A percentile compares a stretch with the other conserved stretches of the same genome.
Conservation (phyloP, 1,140 invertebrate genomes). For the Brevipalpus yothersi region DNA sequence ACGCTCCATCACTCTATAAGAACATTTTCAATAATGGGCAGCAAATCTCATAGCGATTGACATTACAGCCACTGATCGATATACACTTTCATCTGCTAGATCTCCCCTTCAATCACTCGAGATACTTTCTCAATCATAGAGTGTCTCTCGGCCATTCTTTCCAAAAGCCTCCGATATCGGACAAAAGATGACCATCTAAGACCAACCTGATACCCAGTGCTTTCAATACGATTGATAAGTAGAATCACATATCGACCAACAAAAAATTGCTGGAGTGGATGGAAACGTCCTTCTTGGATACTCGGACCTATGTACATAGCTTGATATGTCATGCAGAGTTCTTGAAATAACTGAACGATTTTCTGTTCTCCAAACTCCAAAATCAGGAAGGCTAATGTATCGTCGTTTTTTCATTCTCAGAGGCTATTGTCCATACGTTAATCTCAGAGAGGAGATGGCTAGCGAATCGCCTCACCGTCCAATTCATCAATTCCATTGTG, state of each 20-base stretch:
- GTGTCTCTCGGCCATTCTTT: conserved; percentile 56
- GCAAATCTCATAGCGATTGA: conserved; percentile 93
- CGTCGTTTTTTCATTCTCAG: conserved; percentile 40
- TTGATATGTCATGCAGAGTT: conserved; percentile 92
- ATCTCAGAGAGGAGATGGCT: conserved; percentile 70
- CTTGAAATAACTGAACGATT: conserved; percentile 57
- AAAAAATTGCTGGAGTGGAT: conserved; percentile 88
- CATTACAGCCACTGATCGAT: conserved; percentile 89
- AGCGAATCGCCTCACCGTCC: conserved; percentile 71
- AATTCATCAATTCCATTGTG: conserved; percentile 88
- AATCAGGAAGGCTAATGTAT: conserved; percentile 50
- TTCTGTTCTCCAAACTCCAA: conserved; percentile 73
- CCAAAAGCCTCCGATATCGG: conserved; percentile 72
- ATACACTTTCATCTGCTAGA: conserved; percentile 64
- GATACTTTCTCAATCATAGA: conserved; percentile 59
- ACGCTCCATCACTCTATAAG: no score
- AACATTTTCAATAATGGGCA: no score
- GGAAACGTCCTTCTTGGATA: conserved; percentile 74
- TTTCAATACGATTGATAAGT: conserved; percentile 69
- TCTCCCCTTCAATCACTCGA: conserved; percentile 66
- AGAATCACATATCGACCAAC: conserved; percentile 92
- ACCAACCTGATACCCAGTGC: conserved; percentile 55
- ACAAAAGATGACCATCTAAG: conserved; percentile 62
- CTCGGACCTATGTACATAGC: conserved; percentile 84
- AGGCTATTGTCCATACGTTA: conserved; percentile 74